These are phyloP conservation scores for Leptogaster cylindrica DNA, from an alignment of 2,888 invertebrate species.

Conservation along the genomic window DNA sequence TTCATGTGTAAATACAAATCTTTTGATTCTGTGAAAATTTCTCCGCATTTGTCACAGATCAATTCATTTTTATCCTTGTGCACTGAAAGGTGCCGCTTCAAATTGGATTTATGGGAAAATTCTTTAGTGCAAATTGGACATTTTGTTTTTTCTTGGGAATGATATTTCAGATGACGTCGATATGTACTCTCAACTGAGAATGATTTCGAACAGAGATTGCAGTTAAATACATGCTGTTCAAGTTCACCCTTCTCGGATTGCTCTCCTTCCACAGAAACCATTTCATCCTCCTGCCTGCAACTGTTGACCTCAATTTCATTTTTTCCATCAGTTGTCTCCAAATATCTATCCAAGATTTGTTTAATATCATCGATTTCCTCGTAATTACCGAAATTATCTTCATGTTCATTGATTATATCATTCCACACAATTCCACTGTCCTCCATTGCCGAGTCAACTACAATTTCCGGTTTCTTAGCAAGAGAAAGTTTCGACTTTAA, in stretches of 20 bases:
- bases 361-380: background rate
- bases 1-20: constrained; percentile 42
- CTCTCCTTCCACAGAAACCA: background rate
- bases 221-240: background rate
- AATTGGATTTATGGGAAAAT: constrained; percentile 44
- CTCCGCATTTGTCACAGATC: constrained; percentile 42
- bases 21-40: constrained; percentile 33
- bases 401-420: background rate
- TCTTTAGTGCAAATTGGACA: constrained; percentile 43
- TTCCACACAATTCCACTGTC: background rate
- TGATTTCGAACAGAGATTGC: constrained; percentile 37
- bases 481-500: too few relatives aligned
- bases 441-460: too few relatives aligned
- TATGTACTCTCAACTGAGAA: constrained; percentile 9
- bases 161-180: constrained; percentile 36
- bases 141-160: constrained; percentile 34
- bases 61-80: constrained; percentile 37
- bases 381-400: background rate
- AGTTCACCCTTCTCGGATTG: background rate
- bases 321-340: background rate
- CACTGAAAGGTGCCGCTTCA: constrained; percentile 42
- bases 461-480: too few relatives aligned
- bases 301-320: constrained; percentile 1
- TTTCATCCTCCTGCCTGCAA: background rate
- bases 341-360: background rate